Percentiles rank a stretch among this genome's conserved stretches.
phyloP scores from a whole-genome alignment of 30 jellyfish, hydroid and myxozoan species.

The Haliclystus octoradiatus region DNA sequence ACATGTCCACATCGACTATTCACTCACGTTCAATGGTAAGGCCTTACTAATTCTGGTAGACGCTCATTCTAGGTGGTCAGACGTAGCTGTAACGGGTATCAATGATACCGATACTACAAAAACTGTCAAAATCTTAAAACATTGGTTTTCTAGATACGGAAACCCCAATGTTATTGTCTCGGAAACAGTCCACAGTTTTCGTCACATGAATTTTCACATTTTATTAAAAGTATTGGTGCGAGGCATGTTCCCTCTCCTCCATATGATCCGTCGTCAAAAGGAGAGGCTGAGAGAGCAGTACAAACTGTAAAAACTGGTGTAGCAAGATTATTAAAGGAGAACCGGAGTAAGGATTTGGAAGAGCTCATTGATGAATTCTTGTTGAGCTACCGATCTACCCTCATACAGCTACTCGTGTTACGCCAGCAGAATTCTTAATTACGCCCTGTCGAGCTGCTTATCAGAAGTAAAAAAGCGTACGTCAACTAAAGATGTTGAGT shows the following conservation, averaged over 20 bases:
- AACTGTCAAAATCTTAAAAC: background rate
- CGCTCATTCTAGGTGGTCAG: background rate
- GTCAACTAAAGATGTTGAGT: too few relatives aligned
- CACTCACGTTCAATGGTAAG: background rate
- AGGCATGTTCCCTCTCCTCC: background rate
- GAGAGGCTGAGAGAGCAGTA: background rate
- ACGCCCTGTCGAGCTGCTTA: too few relatives aligned
- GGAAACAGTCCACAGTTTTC: background rate
- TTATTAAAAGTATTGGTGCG: background rate
- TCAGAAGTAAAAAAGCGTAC: too few relatives aligned
- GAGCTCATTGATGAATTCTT: too few relatives aligned
- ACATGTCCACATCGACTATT: background rate
- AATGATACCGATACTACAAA: background rate
- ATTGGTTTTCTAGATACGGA: background rate
- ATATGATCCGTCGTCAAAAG: background rate
- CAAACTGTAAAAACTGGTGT: slow-evolving; percentile 2
- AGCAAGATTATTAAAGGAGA: too few relatives aligned
- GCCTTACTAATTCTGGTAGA: background rate
- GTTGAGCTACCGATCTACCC: too few relatives aligned
- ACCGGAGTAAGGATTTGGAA: too few relatives aligned
- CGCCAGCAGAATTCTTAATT: too few relatives aligned
- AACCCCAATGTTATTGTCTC: background rate
- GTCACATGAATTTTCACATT: background rate
- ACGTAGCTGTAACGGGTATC: background rate
- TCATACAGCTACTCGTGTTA: too few relatives aligned